Evolutionary conservation across 2,888 invertebrate genomes (phyloP).

Genomic region (Sinelater perroti): DNA sequence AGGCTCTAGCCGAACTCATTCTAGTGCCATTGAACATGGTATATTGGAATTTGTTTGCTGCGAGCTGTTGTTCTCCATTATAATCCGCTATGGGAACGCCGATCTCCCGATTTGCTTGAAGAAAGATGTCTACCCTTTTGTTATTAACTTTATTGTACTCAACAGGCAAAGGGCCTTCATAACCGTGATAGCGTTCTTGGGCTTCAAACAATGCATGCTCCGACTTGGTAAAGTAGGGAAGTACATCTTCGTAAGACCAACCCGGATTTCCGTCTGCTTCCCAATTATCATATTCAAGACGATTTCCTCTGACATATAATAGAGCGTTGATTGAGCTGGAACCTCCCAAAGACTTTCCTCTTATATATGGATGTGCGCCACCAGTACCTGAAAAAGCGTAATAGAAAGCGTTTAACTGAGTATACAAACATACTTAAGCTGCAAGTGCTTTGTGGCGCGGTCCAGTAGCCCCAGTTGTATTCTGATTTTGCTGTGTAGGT

Average conservation of each 20-base stretch:
- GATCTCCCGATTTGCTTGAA: slow-evolving; percentile 67
- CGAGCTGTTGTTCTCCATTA: slow-evolving; percentile 68
- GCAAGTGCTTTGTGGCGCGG: slow-evolving; percentile 27
- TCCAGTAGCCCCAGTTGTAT: slow-evolving; percentile 36
- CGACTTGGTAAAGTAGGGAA: slow-evolving; percentile 56
- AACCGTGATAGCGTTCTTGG: slow-evolving; percentile 9
- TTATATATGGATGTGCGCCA: slow-evolving; percentile 70
- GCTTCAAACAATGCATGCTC: slow-evolving; percentile 3
- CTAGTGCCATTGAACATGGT: slow-evolving; percentile 68
- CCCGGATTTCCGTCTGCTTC: slow-evolving; percentile 69
- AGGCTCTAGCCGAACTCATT: slow-evolving; percentile 68
- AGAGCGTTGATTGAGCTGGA: slow-evolving; percentile 84
- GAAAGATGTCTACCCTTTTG: slow-evolving; percentile 54
- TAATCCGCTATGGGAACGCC: slow-evolving; percentile 69
- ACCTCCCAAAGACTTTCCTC: slow-evolving; percentile 71
- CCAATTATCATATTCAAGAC: slow-evolving; percentile 84
- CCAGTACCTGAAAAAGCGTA: slow-evolving; percentile 5
- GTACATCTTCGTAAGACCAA: slow-evolving; percentile 70
- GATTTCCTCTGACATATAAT: slow-evolving; percentile 86
- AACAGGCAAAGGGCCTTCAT: slow-evolving; percentile 15
- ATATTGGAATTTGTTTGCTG: slow-evolving; percentile 70
- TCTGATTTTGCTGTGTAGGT: not conserved
- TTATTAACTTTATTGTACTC: slow-evolving; percentile 15
- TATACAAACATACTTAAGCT: slow-evolving; percentile 25
- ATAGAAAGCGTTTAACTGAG: no score